Conservation (phyloP, 2,888 invertebrate genomes). For the Eristalis arbustorum region DNA sequence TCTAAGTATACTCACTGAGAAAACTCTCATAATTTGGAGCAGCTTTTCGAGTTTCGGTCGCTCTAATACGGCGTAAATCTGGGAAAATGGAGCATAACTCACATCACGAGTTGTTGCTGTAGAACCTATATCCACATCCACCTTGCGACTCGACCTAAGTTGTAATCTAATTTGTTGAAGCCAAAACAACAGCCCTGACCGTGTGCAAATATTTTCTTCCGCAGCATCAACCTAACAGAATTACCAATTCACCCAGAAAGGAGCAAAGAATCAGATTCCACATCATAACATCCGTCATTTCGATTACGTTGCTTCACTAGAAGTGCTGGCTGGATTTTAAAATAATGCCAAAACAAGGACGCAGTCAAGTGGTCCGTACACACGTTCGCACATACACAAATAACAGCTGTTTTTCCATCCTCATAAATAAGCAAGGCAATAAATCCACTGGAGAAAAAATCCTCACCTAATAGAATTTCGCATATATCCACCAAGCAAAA, state of each 20-base stretch:
- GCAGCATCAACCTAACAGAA: slow-evolving; percentile 13
- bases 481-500: slow-evolving; percentile 22
- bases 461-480: slow-evolving; percentile 37
- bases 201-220: background rate
- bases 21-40: no score
- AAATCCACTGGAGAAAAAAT: slow-evolving; percentile 6
- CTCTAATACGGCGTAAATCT: no score
- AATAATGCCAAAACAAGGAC: background rate
- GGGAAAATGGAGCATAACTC: no score
- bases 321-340: slow-evolving; percentile 4
- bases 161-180: no score
- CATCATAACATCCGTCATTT: slow-evolving; percentile 14
- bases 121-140: no score
- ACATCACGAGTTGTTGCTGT: no score
- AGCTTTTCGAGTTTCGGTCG: no score
- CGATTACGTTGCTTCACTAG: background rate
- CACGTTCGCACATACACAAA: background rate
- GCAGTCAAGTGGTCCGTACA: background rate
- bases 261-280: no score
- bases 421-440: slow-evolving; percentile 20
- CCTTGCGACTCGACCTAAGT: no score
- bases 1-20: no score
- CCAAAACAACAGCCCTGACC: background rate
- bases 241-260: background rate
- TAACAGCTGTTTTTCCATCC: slow-evolving; percentile 3